A percentile compares a stretch with the other conserved stretches of the same genome.
phyloP scores from a whole-genome alignment of 2,113 vertebrate genomes.

The Festucalex cinctus region DNA sequence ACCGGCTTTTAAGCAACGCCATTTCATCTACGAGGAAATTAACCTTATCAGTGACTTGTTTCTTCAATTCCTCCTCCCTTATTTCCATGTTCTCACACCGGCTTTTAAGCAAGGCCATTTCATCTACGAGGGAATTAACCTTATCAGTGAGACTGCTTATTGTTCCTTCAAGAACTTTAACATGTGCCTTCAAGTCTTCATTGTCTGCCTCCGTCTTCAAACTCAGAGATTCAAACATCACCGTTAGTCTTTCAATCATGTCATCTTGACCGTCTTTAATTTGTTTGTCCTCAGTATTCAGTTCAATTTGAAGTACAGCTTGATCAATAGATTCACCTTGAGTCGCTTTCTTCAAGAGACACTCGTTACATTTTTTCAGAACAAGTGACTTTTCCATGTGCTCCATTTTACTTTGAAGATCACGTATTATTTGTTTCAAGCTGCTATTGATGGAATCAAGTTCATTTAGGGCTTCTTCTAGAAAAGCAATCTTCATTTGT shows the following conservation, averaged over 20 bases:
- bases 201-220: not conserved
- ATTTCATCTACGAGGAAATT: not conserved
- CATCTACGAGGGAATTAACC: not conserved
- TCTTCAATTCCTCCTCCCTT: not conserved
- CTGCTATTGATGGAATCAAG: not conserved
- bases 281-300: not conserved
- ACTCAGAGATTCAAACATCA: not conserved
- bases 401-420: constrained; percentile 7
- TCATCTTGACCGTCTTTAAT: not conserved
- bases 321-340: not conserved
- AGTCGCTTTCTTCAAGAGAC: not conserved
- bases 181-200: not conserved
- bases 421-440: constrained; percentile 7
- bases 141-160: not conserved
- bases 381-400: not conserved
- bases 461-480: not conserved
- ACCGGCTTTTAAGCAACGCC: not conserved
- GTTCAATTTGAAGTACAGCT: not conserved
- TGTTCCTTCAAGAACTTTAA: constrained; percentile 3
- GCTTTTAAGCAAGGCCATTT: not conserved
- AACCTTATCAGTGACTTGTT: not conserved
- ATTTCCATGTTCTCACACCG: not conserved
- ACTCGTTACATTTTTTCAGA: not conserved
- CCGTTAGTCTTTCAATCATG: not conserved
- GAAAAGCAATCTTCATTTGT: constrained; percentile 1